Evolutionary conservation across 64 coral and sea anemone species (phyloP).

Genomic region (Catalaphyllia jardinei): DNA sequence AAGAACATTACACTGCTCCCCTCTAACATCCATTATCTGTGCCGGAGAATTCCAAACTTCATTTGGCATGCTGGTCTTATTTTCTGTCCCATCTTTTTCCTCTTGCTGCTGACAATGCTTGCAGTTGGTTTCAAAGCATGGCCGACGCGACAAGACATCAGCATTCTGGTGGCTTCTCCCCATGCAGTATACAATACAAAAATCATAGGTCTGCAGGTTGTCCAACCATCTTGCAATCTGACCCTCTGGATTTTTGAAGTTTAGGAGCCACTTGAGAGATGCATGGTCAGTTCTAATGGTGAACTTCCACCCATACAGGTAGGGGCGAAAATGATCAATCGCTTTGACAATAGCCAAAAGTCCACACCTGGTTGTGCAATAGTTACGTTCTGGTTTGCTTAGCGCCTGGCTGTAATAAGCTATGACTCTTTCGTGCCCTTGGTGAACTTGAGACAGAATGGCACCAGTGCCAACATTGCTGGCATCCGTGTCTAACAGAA

Average conservation of each 20-base stretch:
- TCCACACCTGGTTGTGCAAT: conserved; percentile 24
- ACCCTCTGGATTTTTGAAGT: conserved; percentile 30
- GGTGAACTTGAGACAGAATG: conserved; percentile 40
- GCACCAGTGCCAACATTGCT: conserved; percentile 34
- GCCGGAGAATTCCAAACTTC: no score
- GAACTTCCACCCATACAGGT: conserved; percentile 30
- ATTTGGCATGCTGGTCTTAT: background rate
- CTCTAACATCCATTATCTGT: no score
- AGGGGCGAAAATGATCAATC: conserved; percentile 20
- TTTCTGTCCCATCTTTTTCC: background rate
- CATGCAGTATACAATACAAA: background rate
- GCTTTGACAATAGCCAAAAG: conserved; percentile 43
- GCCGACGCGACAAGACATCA: conserved; percentile 10
- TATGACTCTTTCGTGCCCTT: conserved; percentile 30
- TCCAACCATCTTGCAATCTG: conserved; percentile 39
- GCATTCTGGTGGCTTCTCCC: conserved; percentile 29
- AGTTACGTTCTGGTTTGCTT: conserved; percentile 25
- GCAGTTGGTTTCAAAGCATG: background rate
- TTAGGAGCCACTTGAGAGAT: conserved; percentile 19
- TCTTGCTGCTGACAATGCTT: conserved; percentile 30
- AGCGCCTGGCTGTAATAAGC: conserved; percentile 34
- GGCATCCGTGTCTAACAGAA: conserved; percentile 22
- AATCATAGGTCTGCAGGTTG: conserved; percentile 17
- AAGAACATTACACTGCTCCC: no score
- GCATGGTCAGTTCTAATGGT: conserved; percentile 26